A percentile compares a stretch with the other conserved stretches of the same genome.
Conservation (phyloP, 23 tunicate species). For the Styela plicata region DNA sequence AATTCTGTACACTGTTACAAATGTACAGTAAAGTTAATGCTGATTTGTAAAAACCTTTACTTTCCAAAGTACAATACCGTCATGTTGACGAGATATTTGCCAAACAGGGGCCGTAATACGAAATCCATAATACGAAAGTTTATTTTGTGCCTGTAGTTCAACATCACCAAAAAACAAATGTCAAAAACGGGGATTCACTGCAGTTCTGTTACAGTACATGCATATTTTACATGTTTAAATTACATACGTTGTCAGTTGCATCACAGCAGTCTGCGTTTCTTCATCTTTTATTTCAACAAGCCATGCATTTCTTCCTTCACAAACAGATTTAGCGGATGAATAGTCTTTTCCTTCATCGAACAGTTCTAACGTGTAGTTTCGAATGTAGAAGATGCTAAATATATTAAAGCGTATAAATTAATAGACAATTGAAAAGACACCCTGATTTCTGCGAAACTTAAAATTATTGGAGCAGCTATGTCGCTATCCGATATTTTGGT, state of each 20-base stretch:
- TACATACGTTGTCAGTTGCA: not conserved
- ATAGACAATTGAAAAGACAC: not conserved
- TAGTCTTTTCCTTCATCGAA: not conserved
- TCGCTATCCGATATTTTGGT: too few species aligned
- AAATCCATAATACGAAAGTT: not conserved
- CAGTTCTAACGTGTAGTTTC: not conserved
- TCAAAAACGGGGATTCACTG: too few species aligned
- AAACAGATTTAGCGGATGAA: not conserved
- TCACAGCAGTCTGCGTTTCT: not conserved
- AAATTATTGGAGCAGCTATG: too few species aligned
- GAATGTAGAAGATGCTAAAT: not conserved
- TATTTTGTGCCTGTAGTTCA: not conserved
- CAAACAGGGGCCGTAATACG: not conserved
- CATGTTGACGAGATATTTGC: not conserved
- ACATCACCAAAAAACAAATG: not conserved
- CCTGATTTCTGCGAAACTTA: too few species aligned
- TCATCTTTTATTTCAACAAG: conserved; percentile 14
- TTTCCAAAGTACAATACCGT: not conserved
- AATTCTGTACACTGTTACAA: too few species aligned
- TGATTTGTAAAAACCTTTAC: not conserved
- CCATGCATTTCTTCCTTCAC: conserved; percentile 18
- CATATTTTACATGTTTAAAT: not conserved
- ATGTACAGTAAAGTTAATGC: too few species aligned
- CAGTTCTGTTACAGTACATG: too few species aligned
- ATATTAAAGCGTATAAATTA: too few species aligned